Conservation (phyloP, 2,113 vertebrate species). For the Entomyzon cyanotis region DNA sequence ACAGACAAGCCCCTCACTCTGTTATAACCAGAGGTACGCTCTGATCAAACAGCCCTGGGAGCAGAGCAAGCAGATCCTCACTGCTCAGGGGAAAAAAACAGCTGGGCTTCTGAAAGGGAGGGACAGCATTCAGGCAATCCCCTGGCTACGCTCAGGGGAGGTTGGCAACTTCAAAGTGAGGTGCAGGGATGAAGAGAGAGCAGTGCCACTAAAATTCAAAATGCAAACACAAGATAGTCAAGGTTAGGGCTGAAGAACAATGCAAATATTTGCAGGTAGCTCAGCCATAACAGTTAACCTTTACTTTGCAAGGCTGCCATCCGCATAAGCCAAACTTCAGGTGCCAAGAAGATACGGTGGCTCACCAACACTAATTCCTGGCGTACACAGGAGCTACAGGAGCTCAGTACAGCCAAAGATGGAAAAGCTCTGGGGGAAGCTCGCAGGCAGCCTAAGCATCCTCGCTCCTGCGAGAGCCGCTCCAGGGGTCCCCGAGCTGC, state of each 20-base stretch:
- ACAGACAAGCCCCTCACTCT: neutral
- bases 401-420: accelerated
- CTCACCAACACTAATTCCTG: neutral
- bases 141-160: accelerated
- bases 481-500: accelerated
- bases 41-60: neutral
- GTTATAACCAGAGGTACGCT: neutral
- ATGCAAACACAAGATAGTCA: neutral
- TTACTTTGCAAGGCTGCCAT: neutral
- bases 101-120: neutral
- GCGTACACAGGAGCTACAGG: neutral
- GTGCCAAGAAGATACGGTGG: accelerated
- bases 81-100: neutral
- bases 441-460: neutral
- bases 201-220: neutral
- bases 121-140: neutral
- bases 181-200: neutral
- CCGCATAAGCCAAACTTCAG: neutral
- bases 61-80: neutral
- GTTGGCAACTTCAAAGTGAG: neutral
- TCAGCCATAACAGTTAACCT: neutral
- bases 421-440: neutral
- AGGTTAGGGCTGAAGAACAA: neutral
- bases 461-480: neutral
- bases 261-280: neutral